phyloP scores from a whole-genome alignment of 2,113 vertebrate genomes.

The Isichthys henryi region DNA sequence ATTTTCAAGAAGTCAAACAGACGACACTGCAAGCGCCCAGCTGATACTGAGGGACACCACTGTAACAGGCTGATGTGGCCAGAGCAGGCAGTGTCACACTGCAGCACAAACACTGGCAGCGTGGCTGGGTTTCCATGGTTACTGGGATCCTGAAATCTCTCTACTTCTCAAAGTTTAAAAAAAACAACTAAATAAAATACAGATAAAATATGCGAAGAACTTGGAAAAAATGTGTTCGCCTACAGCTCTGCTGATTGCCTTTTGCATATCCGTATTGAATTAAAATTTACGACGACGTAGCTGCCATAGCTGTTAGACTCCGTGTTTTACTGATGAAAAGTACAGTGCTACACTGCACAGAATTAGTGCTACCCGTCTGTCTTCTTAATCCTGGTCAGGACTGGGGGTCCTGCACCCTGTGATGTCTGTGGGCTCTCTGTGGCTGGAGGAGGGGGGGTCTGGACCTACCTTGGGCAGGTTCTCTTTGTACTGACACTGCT shows the following conservation, averaged over 20 bases:
- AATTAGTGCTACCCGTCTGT: neutral
- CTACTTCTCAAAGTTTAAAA: neutral
- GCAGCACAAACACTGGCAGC: neutral
- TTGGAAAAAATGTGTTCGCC: neutral
- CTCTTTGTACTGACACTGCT: constrained; percentile 97
- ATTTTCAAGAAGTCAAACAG: neutral
- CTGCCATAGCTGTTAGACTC: neutral
- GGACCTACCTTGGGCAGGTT: constrained; percentile 90
- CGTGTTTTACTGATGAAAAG: neutral
- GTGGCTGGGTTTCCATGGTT: neutral
- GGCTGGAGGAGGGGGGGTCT: neutral
- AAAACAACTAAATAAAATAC: neutral
- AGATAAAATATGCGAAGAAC: neutral
- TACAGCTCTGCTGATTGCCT: neutral
- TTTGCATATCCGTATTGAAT: neutral
- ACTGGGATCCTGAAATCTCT: neutral
- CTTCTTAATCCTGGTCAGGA: neutral
- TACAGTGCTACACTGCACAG: neutral
- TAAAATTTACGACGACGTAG: neutral
- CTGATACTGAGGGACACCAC: neutral
- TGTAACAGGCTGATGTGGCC: neutral
- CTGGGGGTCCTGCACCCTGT: neutral
- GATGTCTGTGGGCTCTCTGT: neutral
- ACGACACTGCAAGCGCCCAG: neutral
- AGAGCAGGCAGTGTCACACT: neutral